Evolutionary conservation across 2,888 invertebrate genomes (phyloP).

Genomic region (Serripes groenlandicus): DNA sequence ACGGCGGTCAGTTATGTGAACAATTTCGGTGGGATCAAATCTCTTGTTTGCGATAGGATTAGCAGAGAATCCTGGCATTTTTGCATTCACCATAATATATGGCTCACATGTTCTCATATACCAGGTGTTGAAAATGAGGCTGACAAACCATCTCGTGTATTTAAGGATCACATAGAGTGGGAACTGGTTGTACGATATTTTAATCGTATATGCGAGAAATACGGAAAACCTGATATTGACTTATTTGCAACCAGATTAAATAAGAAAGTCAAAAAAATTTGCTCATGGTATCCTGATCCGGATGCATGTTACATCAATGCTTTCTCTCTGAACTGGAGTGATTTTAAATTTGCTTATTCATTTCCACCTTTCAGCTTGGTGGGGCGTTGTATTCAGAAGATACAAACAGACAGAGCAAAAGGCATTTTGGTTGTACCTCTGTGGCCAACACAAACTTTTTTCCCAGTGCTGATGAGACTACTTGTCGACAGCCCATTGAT

Average conservation of each 20-base stretch:
- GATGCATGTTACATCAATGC: slow-evolving; percentile 36
- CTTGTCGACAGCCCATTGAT: slow-evolving; percentile 38
- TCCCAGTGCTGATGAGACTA: slow-evolving; percentile 16
- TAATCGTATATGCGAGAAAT: slow-evolving; percentile 11
- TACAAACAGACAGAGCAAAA: slow-evolving; percentile 11
- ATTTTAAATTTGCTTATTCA: slow-evolving; percentile 24
- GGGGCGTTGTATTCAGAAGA: slow-evolving; percentile 37
- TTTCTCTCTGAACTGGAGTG: slow-evolving; percentile 24
- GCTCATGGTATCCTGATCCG: slow-evolving; percentile 40
- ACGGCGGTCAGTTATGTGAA: slow-evolving; percentile 15
- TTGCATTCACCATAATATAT: slow-evolving; percentile 14
- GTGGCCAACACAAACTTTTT: slow-evolving; percentile 55
- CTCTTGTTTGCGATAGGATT: slow-evolving; percentile 22
- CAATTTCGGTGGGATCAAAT: slow-evolving; percentile 38
- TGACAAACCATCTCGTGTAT: slow-evolving; percentile 17
- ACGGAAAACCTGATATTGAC: slow-evolving; percentile 32
- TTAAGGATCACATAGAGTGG: slow-evolving; percentile 47
- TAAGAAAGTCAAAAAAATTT: slow-evolving; percentile 21
- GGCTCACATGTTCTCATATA: slow-evolving; percentile 22
- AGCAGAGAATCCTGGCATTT: slow-evolving; percentile 31
- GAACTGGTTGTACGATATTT: slow-evolving; percentile 7
- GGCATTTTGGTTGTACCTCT: slow-evolving; percentile 34
- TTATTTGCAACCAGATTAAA: slow-evolving; percentile 49
- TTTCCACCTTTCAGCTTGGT: slow-evolving; percentile 65
- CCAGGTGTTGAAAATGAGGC: slow-evolving; percentile 10